Evolutionary conservation across 2,113 vertebrate genomes (phyloP), one percentile per base, ranked within the genome.

Genomic region (Cyanistes caeruleus): DNA sequence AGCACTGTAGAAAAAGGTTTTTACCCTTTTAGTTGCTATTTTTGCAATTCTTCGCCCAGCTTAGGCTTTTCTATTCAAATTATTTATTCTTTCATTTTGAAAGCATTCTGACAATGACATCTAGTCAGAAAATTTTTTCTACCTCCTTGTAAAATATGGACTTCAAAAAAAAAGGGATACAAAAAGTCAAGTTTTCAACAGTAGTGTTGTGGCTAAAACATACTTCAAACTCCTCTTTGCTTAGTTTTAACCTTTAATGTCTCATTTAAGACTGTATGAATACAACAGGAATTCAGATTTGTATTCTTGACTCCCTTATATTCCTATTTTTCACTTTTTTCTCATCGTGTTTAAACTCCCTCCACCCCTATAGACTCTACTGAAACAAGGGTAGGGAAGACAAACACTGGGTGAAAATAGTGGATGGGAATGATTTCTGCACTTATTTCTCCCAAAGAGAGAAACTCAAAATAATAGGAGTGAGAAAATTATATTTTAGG

Each of bases 11-110:
- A 24, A 15, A 68, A 72, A 46, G 2, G 21, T 6, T 78, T 90
- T 78, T 82, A 82, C 4, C 11, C 7, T 64, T 64, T 65, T 35
- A 21, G 8, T 31, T 53, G 41, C 5, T 51, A 8, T 39, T 93
- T 91, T 94, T 80, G 27, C 23, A 19, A 18, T 49, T 89, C 19
- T 83, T 90, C 31, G 23, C 4, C 16, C 46, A 69, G 21, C 10
- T 55, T 46, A 77, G 23, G 4, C 3, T 79, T 64, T 65, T 37
- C 49, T 55, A 22, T 37, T 64, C 17, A n/a, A 78, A 16, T 31
- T 86, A 90, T 81, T 44, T 9, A 19, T 59, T 33, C 55, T 89
- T 91, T 84, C 9, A 41, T 67, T 94, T 84, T 72, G 28, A 78
- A 81, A 78, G 3, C 13, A 52, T 52, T 67, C 6, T 30, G 39